Evolutionary conservation across 2,797 vertebrate species (phyloP).

Genomic region (Melanotaenia nigrans): DNA sequence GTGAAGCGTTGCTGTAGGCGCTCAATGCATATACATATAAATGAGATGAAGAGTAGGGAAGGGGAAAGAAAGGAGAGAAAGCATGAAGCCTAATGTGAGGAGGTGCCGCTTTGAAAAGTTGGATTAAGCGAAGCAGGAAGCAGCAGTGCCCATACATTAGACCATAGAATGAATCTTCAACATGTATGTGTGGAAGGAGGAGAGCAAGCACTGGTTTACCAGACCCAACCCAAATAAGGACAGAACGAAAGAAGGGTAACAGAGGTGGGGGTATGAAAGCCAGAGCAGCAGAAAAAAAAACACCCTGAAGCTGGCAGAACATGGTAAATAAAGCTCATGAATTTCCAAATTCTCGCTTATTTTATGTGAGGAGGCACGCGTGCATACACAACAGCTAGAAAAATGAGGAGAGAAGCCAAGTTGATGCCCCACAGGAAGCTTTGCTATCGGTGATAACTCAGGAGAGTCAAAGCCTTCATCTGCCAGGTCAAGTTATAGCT

Average conservation of each 20-base stretch:
- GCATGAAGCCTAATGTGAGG: constrained; percentile 74
- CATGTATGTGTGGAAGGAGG: constrained; percentile 42
- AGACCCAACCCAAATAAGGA: constrained; percentile 28
- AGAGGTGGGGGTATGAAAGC: background rate
- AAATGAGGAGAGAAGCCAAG: constrained; percentile 21
- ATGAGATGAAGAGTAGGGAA: constrained; percentile 61
- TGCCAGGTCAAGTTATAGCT: background rate
- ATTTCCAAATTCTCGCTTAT: constrained; percentile 23
- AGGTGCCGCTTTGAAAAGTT: constrained; percentile 66
- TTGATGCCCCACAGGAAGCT: constrained; percentile 43
- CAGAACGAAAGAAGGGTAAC: constrained; percentile 1
- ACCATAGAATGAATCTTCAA: constrained; percentile 39
- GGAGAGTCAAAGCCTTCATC: background rate
- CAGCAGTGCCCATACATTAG: constrained; percentile 48
- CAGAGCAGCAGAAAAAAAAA: constrained; percentile 7
- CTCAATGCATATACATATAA: constrained; percentile 78
- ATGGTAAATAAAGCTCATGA: constrained; percentile 14
- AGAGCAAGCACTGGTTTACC: constrained; percentile 5
- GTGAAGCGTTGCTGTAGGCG: constrained; percentile 74
- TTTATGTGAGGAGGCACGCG: background rate
- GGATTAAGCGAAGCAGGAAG: constrained; percentile 77
- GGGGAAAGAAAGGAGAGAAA: constrained; percentile 55
- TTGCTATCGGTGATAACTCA: constrained; percentile 13
- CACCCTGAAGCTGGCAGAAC: constrained; percentile 22
- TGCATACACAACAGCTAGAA: background rate